Percentiles rank a stretch among this genome's conserved stretches.
These are phyloP conservation scores for Pipa parva DNA, from an alignment of 2,113 vertebrate species.

Conservation along the genomic window DNA sequence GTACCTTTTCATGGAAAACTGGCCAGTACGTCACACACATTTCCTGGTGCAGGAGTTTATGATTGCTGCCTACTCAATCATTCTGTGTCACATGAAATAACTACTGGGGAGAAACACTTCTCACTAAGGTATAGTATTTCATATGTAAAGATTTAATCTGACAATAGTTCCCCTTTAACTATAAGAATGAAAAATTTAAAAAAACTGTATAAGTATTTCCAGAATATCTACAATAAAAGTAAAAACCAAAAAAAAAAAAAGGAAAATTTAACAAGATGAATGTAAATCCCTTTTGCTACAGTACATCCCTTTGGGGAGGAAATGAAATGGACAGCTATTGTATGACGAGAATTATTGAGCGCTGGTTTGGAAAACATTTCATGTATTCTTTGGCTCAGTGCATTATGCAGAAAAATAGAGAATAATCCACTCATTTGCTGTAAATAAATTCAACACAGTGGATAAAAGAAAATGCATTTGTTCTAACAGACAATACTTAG, in stretches of 20 bases:
- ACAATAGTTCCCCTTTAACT: too few relatives aligned
- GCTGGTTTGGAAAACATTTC: conserved; percentile 19
- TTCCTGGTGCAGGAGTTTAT: too few relatives aligned
- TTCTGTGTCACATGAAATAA: too few relatives aligned
- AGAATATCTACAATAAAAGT: too few relatives aligned
- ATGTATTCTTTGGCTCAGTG: conserved; percentile 11
- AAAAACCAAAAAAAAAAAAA: conserved; percentile 2
- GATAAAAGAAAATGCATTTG: neutral
- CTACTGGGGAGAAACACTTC: too few relatives aligned
- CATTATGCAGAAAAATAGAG: conserved; percentile 18
- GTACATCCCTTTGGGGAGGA: conserved; percentile 18
- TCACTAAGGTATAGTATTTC: too few relatives aligned
- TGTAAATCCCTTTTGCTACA: conserved; percentile 10
- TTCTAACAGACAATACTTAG: neutral
- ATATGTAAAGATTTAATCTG: too few relatives aligned
- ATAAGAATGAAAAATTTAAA: too few relatives aligned
- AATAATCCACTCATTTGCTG: conserved; percentile 8
- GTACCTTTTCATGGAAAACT: too few relatives aligned
- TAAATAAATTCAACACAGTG: neutral
- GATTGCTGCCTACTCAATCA: too few relatives aligned
- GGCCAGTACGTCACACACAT: too few relatives aligned
- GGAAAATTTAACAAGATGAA: neutral
- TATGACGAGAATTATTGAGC: conserved; percentile 24
- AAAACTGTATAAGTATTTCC: too few relatives aligned
- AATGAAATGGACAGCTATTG: conserved; percentile 27